These are phyloP conservation scores for Ispidina picta DNA, from an alignment of 2,797 vertebrate species.

Conservation along the genomic window DNA sequence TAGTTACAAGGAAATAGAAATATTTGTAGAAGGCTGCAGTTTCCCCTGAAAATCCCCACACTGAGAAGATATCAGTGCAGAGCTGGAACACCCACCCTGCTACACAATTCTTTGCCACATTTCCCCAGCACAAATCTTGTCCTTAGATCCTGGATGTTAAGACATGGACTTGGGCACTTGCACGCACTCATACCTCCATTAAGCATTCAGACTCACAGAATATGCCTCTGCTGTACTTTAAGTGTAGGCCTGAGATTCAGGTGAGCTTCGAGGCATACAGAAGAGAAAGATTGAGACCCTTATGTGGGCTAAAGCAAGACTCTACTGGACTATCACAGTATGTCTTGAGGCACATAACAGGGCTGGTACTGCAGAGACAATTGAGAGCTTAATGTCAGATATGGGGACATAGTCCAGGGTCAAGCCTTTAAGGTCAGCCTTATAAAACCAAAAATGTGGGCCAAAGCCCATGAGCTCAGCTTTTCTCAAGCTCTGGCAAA, in stretches of 20 bases:
- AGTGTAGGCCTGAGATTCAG: neutral
- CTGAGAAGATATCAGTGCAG: neutral
- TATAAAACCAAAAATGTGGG: neutral
- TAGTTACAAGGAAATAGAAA: neutral
- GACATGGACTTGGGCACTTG: neutral
- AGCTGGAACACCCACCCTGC: neutral
- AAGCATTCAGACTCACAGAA: neutral
- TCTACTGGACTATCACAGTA: neutral
- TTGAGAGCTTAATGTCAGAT: neutral
- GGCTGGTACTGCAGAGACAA: neutral
- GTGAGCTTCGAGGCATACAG: neutral
- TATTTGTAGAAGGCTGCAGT: neutral
- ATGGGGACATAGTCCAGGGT: neutral
- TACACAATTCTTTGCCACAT: neutral
- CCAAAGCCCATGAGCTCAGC: neutral
- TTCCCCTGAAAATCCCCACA: neutral
- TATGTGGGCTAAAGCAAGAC: neutral
- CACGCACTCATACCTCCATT: fast-evolving
- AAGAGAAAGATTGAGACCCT: neutral
- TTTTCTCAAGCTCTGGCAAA: neutral
- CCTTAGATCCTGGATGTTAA: neutral
- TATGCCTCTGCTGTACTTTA: neutral
- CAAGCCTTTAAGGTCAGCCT: neutral
- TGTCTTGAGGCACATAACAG: neutral
- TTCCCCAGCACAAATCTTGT: neutral